Conservation (phyloP, 2,888 invertebrate species). For the Teleogryllus oceanicus region DNA sequence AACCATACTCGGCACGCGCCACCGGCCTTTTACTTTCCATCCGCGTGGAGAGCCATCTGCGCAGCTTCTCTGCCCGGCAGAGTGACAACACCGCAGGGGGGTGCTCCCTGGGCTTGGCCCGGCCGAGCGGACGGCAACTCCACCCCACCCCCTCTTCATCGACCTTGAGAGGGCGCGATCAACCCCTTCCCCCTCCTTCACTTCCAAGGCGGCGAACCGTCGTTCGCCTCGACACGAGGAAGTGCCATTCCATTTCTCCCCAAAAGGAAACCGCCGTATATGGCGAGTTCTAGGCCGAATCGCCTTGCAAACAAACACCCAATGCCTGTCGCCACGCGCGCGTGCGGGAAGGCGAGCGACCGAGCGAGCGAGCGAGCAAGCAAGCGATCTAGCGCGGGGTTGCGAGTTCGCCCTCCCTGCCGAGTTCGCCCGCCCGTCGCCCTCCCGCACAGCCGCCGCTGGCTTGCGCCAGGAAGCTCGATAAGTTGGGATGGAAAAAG, state of each 20-base stretch:
- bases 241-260: neutral
- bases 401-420: too few species aligned
- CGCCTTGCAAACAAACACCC: neutral
- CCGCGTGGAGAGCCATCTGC: neutral
- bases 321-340: too few species aligned
- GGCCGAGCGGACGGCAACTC: too few species aligned
- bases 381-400: too few species aligned
- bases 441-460: neutral
- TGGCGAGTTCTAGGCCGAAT: neutral
- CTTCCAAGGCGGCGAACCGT: too few species aligned
- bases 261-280: neutral
- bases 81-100: neutral
- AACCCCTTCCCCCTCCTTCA: too few species aligned
- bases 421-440: too few species aligned
- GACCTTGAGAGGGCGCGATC: too few species aligned
- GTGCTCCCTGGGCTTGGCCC: too few species aligned
- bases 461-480: neutral
- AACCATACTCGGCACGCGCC: constrained; percentile 25
- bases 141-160: too few species aligned
- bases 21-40: constrained; percentile 1
- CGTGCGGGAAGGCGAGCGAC: neutral
- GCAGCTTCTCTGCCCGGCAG: constrained; percentile 3
- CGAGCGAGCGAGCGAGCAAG: neutral
- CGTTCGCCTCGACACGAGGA: neutral
- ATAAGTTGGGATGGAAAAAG: neutral